Percentiles rank a stretch among this genome's conserved stretches.
Evolutionary conservation across 1,140 invertebrate genomes (phyloP).

Genomic region (Hetaerina americana): DNA sequence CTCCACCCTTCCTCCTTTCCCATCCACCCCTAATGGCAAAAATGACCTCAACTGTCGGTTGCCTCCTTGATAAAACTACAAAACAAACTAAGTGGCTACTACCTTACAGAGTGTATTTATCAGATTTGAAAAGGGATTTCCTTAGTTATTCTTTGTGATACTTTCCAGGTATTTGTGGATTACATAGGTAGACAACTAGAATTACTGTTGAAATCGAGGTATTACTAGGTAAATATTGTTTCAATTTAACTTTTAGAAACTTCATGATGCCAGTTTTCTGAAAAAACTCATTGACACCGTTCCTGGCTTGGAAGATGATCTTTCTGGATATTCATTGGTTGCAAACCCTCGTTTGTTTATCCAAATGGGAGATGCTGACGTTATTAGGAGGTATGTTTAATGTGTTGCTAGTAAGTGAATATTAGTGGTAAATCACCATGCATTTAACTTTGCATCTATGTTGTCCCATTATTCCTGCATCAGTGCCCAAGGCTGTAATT

Average conservation of each 20-base stretch:
- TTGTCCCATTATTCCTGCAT: too few species aligned
- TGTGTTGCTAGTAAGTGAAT: neutral
- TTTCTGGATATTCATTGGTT: conserved; percentile 39
- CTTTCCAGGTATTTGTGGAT: neutral
- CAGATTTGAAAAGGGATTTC: neutral
- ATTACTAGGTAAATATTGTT: too few species aligned
- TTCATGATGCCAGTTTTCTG: conserved; percentile 20
- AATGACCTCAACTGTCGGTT: too few species aligned
- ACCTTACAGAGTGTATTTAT: neutral
- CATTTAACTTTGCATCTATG: too few species aligned
- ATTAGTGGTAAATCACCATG: too few species aligned
- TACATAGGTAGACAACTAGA: neutral
- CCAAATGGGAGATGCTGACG: conserved; percentile 35
- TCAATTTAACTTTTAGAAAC: neutral
- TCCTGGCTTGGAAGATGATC: conserved; percentile 35
- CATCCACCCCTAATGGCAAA: too few species aligned
- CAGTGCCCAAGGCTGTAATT: too few species aligned
- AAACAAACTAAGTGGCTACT: too few species aligned
- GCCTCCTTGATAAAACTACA: too few species aligned
- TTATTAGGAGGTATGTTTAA: conserved; percentile 30
- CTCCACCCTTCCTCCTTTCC: too few species aligned
- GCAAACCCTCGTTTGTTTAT: conserved; percentile 41
- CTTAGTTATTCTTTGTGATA: neutral
- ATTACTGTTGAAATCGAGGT: neutral
- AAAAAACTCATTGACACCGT: conserved; percentile 39